Conservation (phyloP, 2,888 invertebrate species). For the Stegophylla sp. region DNA sequence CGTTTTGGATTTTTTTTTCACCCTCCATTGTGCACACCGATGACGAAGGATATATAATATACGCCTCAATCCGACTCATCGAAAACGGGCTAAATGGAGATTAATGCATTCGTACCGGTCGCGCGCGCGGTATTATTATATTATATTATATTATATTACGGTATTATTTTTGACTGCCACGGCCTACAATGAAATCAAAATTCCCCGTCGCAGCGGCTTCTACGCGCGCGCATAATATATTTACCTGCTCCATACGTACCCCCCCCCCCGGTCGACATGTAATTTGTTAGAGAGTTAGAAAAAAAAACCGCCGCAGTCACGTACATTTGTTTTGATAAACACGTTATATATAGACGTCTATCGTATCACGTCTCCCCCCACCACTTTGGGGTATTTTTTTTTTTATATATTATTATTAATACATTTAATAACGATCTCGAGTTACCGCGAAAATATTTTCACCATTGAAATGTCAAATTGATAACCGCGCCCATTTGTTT, state of each 20-base stretch:
- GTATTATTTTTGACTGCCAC: constrained; percentile 37
- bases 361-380: neutral
- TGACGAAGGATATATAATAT: constrained; percentile 54
- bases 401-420: constrained; percentile 25
- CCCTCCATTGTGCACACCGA: constrained; percentile 18
- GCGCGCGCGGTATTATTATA: too few relatives aligned
- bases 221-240: too few relatives aligned
- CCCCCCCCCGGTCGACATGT: neutral
- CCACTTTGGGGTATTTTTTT: constrained; percentile 3
- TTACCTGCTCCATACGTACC: neutral
- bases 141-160: constrained; percentile 6
- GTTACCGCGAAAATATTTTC: constrained; percentile 34
- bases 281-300: constrained; percentile 39
- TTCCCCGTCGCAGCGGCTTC: neutral
- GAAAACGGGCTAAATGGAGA: constrained; percentile 57
- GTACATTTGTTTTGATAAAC: constrained; percentile 52
- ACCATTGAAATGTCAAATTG: constrained; percentile 43
- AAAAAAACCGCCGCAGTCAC: constrained; percentile 29
- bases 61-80: constrained; percentile 52
- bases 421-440: constrained; percentile 26
- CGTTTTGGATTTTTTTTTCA: constrained; percentile 12
- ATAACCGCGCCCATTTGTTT: constrained; percentile 33
- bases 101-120: constrained; percentile 37
- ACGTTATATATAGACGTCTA: too few relatives aligned
- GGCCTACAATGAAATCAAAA: constrained; percentile 36